Evolutionary conservation across 2,797 vertebrate species (phyloP), one percentile per base, ranked within the genome.

Genomic region (Urocyon cinereoargenteus): DNA sequence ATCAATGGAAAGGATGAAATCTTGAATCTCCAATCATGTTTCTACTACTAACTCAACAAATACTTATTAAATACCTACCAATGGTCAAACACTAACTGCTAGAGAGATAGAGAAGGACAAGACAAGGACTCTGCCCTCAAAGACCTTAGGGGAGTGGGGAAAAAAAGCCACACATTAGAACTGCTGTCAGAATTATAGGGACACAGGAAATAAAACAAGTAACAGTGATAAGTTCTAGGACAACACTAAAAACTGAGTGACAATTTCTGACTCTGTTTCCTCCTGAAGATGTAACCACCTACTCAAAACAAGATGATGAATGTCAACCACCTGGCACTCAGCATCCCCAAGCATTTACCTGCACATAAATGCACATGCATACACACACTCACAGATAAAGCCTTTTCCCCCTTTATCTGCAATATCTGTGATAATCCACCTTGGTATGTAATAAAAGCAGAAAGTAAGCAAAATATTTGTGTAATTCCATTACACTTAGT

Each of bases 381-480:
- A 72, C 57, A 88, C 57, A 88, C 22, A 73, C 55, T 64, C 87
- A 92, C 22, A 90, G 11, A 79, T 4, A 45, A 16, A 86, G 55
- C 61, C 9, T 6, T 34, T 0, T 2, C 7, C 9, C 15, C 31
- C 15, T 49, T 70, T 51, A 82, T 86, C 3, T 77, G 59, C 82
- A 62, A 21, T 62, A 66, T 88, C 53, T 89, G 61, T 91, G 53
- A 90, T 49, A 73, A 78, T 68, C 8, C 4, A 88, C 61, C 15
- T 45, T 62, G 12, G 87, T 75, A 96, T 82, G 34, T 92, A 91
- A 96, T 86, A n/a, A 73, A 86, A 88, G 57, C 59, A 93, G 72
- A 79, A 28, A n/a, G 4, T 19, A 90, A 86, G 90, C 10, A 91
- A 94, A 85, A 40, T 81, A 75, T 93, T 40, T 88, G 22, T 53